These are phyloP conservation scores for Neoaliturus tenellus DNA, from an alignment of 2,888 invertebrate genomes.

Conservation along the genomic window DNA sequence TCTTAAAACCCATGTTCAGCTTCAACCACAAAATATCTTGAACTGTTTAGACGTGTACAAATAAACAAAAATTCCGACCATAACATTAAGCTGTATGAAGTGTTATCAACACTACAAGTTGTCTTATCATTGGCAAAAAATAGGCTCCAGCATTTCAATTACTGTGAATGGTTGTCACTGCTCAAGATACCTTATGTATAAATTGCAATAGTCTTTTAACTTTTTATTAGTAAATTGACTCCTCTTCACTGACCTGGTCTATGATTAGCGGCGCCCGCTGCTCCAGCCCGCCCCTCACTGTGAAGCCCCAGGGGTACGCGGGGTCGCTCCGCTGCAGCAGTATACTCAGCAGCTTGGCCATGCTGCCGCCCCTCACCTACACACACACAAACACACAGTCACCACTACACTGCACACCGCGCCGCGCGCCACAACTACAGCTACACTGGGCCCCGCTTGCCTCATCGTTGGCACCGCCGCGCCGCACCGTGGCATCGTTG, in stretches of 20 bases:
- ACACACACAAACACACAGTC: neutral
- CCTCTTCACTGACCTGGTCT: slow-evolving; percentile 56
- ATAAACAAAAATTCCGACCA: too few species aligned
- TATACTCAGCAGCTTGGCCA: slow-evolving; percentile 65
- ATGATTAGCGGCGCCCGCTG: slow-evolving; percentile 60
- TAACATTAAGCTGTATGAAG: too few species aligned
- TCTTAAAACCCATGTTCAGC: too few species aligned
- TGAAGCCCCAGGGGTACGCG: slow-evolving; percentile 66
- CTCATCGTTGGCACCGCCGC: slow-evolving; percentile 3
- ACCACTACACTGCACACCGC: neutral
- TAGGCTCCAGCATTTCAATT: too few species aligned
- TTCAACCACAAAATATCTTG: too few species aligned
- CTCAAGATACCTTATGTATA: too few species aligned
- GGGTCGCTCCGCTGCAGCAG: slow-evolving; percentile 66
- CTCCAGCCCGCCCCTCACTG: slow-evolving; percentile 63
- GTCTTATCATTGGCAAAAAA: too few species aligned
- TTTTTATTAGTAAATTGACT: too few species aligned
- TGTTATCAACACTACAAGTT: too few species aligned
- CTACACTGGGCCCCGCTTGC: neutral
- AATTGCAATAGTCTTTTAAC: too few species aligned
- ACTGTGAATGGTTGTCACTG: too few species aligned
- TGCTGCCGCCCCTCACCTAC: slow-evolving; percentile 21
- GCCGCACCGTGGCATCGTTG: neutral
- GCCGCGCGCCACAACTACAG: neutral
- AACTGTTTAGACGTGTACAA: too few species aligned